These are phyloP conservation scores for Pachypsylla venusta DNA, from an alignment of 1,140 invertebrate species.

Conservation along the genomic window DNA sequence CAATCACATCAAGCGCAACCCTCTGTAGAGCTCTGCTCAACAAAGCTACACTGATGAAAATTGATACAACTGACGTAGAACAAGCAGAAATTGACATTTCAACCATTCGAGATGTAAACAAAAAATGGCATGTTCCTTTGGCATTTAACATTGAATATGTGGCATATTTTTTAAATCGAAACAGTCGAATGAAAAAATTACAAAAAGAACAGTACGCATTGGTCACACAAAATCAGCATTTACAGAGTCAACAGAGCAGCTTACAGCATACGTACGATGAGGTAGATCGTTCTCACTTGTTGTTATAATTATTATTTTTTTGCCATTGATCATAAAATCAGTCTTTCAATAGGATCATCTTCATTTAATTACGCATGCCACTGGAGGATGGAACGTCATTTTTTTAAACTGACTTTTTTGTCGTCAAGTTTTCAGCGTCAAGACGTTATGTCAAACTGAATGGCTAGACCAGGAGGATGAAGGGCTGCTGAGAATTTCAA, in stretches of 20 bases:
- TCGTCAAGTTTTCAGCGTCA: too few relatives aligned
- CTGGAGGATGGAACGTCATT: too few relatives aligned
- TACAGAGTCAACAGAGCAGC: conserved; percentile 35
- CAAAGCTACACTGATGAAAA: conserved; percentile 83
- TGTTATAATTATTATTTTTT: too few relatives aligned
- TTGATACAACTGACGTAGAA: conserved; percentile 60
- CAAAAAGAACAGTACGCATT: conserved; percentile 56
- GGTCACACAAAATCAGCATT: conserved; percentile 49
- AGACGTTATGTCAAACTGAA: too few relatives aligned
- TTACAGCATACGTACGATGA: background rate
- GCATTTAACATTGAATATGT: conserved; percentile 88
- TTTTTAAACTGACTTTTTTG: too few relatives aligned
- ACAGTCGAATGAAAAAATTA: conserved; percentile 40
- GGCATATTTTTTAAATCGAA: conserved; percentile 70
- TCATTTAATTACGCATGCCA: too few relatives aligned
- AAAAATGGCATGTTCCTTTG: conserved; percentile 86
- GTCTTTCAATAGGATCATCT: too few relatives aligned
- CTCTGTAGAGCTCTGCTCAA: conserved; percentile 64
- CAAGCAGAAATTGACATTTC: conserved; percentile 63
- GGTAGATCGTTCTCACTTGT: too few relatives aligned
- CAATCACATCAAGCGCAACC: conserved; percentile 77
- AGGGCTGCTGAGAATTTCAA: too few relatives aligned
- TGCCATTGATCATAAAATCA: too few relatives aligned
- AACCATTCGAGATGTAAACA: conserved; percentile 64
- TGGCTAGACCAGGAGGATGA: too few relatives aligned